Percentiles rank a stretch among this genome's conserved stretches.
These are phyloP conservation scores for Sebastes melanostomus DNA, from an alignment of 2,797 vertebrate species.

Conservation along the genomic window DNA sequence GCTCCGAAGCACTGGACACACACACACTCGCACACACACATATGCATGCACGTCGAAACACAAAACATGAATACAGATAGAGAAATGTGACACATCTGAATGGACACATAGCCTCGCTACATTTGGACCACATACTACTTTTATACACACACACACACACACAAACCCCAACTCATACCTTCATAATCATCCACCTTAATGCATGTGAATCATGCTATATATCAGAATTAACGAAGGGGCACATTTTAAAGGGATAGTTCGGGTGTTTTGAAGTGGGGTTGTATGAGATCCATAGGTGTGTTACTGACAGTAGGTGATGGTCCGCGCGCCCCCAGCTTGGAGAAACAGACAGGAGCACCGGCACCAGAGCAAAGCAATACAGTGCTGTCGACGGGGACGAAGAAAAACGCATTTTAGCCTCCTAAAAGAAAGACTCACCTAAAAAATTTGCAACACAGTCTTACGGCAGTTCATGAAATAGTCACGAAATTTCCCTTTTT, in stretches of 20 bases:
- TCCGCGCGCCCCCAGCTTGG: accelerated
- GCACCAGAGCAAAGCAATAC: too few species aligned
- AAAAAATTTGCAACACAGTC: too few species aligned
- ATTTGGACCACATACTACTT: slow-evolving; percentile 1
- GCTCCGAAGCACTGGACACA: slow-evolving; percentile 36
- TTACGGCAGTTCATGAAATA: too few species aligned
- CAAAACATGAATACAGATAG: slow-evolving; percentile 7
- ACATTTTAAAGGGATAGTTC: too few species aligned
- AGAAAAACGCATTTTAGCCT: too few species aligned
- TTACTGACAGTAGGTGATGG: accelerated
- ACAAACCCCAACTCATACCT: neutral
- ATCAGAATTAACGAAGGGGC: neutral
- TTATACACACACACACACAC: neutral
- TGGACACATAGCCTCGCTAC: slow-evolving; percentile 3
- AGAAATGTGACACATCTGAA: slow-evolving; percentile 16
- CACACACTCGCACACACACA: neutral
- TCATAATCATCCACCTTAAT: neutral
- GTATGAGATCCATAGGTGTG: too few species aligned
- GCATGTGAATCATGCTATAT: neutral
- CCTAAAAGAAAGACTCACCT: too few species aligned
- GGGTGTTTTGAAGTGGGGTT: too few species aligned
- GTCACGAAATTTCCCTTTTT: too few species aligned
- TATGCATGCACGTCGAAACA: neutral
- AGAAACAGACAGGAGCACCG: too few species aligned
- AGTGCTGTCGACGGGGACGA: too few species aligned